A percentile compares a stretch with the other conserved stretches of the same genome.
Conservation (phyloP, 2,888 invertebrate genomes). For the Thalpophila matura region DNA sequence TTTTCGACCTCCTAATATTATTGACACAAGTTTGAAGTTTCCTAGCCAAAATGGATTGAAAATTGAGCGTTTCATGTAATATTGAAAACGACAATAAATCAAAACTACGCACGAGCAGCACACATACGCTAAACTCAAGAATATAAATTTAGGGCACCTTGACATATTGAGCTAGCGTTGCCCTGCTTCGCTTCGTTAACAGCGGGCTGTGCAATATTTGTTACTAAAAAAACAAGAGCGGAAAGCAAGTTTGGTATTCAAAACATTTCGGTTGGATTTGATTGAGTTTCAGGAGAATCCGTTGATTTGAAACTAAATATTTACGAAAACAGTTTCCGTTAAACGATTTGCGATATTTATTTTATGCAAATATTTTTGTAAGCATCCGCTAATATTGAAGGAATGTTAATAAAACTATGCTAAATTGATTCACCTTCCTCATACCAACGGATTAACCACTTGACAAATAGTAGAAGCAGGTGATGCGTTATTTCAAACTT, state of each 20-base stretch:
- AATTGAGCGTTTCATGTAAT: conserved; percentile 30
- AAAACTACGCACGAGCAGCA: conserved; percentile 44
- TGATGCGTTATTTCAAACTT: conserved; percentile 15
- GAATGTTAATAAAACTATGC: neutral
- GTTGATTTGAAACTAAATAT: conserved; percentile 36
- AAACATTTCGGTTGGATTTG: conserved; percentile 15
- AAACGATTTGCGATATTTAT: conserved; percentile 2
- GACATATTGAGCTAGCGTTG: conserved; percentile 74
- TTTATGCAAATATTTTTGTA: conserved; percentile 7
- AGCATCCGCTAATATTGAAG: neutral
- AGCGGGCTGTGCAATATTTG: conserved; percentile 55
- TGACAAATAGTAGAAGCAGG: conserved; percentile 16
- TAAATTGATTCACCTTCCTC: conserved; percentile 7
- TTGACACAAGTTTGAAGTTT: no score
- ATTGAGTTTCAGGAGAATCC: conserved; percentile 29
- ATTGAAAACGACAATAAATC: conserved; percentile 39
- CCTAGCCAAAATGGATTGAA: neutral
- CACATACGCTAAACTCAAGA: conserved; percentile 45
- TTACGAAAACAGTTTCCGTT: conserved; percentile 16
- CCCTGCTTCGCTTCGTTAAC: conserved; percentile 43
- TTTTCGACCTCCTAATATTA: no score
- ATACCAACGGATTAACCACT: conserved; percentile 22
- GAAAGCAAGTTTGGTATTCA: conserved; percentile 14
- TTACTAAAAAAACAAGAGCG: conserved; percentile 52
- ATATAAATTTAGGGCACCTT: conserved; percentile 82